Percentiles rank a stretch among this genome's conserved stretches.
phyloP scores from a whole-genome alignment of 2,888 invertebrate genomes.

The Agriopis marginaria region DNA sequence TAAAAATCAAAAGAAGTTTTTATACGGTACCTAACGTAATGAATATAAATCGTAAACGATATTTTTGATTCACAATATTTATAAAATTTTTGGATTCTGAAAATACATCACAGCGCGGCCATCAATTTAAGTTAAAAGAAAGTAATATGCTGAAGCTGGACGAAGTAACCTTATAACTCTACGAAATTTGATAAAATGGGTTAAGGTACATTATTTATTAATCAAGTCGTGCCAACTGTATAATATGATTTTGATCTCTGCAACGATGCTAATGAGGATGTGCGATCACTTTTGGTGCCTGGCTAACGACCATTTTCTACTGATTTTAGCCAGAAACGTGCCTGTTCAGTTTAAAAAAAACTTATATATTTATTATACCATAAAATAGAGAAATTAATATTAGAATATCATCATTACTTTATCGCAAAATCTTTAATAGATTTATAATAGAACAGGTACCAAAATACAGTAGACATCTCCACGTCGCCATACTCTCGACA shows the following conservation, averaged over 20 bases:
- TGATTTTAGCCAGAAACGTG: slow-evolving; percentile 39
- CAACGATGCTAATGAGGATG: slow-evolving; percentile 15
- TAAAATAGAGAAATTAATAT: slow-evolving; percentile 17
- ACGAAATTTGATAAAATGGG: slow-evolving; percentile 10
- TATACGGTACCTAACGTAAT: slow-evolving; percentile 62
- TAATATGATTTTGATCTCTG: slow-evolving; percentile 46
- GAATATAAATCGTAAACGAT: slow-evolving; percentile 50
- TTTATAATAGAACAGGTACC: slow-evolving; percentile 25
- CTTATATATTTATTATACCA: neutral
- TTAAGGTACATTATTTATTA: slow-evolving; percentile 30
- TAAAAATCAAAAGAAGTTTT: slow-evolving; percentile 65
- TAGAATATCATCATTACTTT: slow-evolving; percentile 7
- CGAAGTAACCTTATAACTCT: slow-evolving; percentile 8
- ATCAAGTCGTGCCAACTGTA: slow-evolving; percentile 55
- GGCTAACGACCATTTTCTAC: slow-evolving; percentile 49
- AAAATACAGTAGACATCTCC: slow-evolving; percentile 1
- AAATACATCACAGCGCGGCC: slow-evolving; percentile 54
- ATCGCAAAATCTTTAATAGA: neutral
- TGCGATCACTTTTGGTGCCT: slow-evolving; percentile 42
- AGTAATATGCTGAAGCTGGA: slow-evolving; percentile 25
- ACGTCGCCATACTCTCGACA: neutral
- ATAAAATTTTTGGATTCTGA: slow-evolving; percentile 43
- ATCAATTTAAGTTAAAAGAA: slow-evolving; percentile 31
- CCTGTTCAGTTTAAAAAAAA: slow-evolving; percentile 39
- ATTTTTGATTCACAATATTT: slow-evolving; percentile 47